phyloP scores from a whole-genome alignment of 1,140 invertebrate species.

The Kradibia gibbosae region DNA sequence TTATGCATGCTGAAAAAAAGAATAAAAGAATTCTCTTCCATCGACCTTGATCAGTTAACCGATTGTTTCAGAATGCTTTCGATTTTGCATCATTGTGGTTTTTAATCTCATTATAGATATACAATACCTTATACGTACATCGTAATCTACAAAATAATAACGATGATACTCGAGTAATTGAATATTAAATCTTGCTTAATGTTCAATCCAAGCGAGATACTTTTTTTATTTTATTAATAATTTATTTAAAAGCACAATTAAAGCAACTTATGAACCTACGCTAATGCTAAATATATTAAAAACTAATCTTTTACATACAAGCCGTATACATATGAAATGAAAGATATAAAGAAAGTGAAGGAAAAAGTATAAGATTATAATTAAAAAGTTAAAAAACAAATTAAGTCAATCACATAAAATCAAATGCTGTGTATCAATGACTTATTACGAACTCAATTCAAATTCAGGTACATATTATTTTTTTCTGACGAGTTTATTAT shows the following conservation, averaged over 20 bases:
- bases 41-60: too few species aligned
- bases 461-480: constrained; percentile 7
- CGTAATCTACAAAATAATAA: too few species aligned
- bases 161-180: neutral
- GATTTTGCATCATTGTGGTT: too few species aligned
- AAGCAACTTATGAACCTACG: neutral
- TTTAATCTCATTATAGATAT: too few species aligned
- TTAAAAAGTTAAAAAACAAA: neutral
- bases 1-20: too few species aligned
- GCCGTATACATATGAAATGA: neutral
- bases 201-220: neutral
- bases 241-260: neutral
- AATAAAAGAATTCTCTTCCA: too few species aligned
- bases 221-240: neutral
- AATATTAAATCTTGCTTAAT: neutral
- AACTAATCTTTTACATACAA: neutral
- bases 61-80: too few species aligned
- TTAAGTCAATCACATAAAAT: neutral
- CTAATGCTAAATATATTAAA: constrained; percentile 10
- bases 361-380: neutral
- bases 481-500: neutral
- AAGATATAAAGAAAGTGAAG: neutral
- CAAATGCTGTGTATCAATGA: neutral
- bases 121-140: too few species aligned
- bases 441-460: constrained; percentile 32